Percentiles rank a stretch among this genome's conserved stretches.
Conservation (phyloP, 2,113 vertebrate genomes). For the Stigmatopora argus region DNA sequence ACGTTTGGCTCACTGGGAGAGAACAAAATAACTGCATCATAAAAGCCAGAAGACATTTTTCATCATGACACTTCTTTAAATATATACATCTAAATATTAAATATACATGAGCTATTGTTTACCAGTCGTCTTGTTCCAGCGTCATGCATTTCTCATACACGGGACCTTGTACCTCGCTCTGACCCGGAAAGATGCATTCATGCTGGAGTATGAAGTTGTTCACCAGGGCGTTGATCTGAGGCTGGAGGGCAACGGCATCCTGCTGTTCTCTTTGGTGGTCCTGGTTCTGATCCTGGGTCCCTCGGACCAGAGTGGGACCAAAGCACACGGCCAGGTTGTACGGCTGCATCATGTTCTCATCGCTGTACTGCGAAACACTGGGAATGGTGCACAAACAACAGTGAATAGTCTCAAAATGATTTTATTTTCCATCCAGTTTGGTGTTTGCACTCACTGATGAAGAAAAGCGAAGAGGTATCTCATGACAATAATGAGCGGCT, state of each 20-base stretch:
- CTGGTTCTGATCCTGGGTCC: conserved; percentile 50
- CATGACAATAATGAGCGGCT: conserved; percentile 73
- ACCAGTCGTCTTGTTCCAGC: conserved; percentile 68
- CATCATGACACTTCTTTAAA: no score
- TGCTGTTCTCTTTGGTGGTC: not conserved
- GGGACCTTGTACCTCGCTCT: conserved; percentile 62
- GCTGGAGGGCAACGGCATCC: conserved; percentile 75
- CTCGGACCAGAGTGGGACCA: conserved; percentile 76
- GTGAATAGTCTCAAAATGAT: not conserved
- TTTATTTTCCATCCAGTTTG: not conserved
- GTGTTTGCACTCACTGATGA: conserved; percentile 77
- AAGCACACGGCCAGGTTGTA: conserved; percentile 87
- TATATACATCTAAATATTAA: no score
- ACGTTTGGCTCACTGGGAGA: conserved; percentile 59
- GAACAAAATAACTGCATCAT: not conserved
- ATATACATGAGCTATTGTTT: not conserved
- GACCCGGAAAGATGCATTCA: conserved; percentile 72
- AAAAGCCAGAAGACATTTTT: not conserved
- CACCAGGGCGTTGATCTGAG: conserved; percentile 79
- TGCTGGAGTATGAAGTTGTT: conserved; percentile 79
- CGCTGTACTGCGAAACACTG: conserved; percentile 82
- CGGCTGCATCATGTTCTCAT: conserved; percentile 87
- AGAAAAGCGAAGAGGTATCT: conserved; percentile 88
- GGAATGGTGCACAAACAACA: not conserved
- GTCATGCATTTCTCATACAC: conserved; percentile 80